These are phyloP conservation scores for Eumeta japonica DNA, from an alignment of 1,140 invertebrate genomes.

Conservation along the genomic window DNA sequence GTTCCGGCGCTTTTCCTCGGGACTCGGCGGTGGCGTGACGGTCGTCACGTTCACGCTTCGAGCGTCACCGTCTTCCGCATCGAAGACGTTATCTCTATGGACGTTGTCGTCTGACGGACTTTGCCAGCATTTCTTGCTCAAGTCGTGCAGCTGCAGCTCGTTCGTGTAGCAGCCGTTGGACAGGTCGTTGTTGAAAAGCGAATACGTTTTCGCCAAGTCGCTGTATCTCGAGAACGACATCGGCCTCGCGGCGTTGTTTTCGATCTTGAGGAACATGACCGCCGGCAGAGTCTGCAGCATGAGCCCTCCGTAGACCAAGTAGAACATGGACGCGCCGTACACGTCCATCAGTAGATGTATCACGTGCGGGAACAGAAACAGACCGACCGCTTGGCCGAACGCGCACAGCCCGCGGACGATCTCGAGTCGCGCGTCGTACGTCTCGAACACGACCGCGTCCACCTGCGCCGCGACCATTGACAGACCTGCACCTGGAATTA, in stretches of 20 bases:
- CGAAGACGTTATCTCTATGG: slow-evolving; percentile 16
- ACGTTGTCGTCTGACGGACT: slow-evolving; percentile 49
- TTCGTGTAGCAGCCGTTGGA: slow-evolving; percentile 27
- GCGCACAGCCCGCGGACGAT: slow-evolving; percentile 34
- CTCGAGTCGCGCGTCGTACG: slow-evolving; percentile 38
- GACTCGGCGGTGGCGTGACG: slow-evolving; percentile 47
- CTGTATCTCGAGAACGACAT: slow-evolving; percentile 33
- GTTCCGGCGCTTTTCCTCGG: slow-evolving; percentile 43
- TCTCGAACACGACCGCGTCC: slow-evolving; percentile 45
- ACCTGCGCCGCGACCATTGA: slow-evolving; percentile 48
- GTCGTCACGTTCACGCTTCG: slow-evolving; percentile 24
- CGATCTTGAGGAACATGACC: slow-evolving; percentile 38
- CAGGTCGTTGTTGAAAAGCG: slow-evolving; percentile 34
- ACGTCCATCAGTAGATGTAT: slow-evolving; percentile 35
- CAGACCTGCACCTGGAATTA: slow-evolving; percentile 43
- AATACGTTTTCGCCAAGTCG: slow-evolving; percentile 40
- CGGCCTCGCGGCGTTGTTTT: slow-evolving; percentile 24
- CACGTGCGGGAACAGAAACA: slow-evolving; percentile 44
- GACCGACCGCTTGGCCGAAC: slow-evolving; percentile 43
- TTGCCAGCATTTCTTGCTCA: slow-evolving; percentile 50
- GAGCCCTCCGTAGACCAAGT: slow-evolving; percentile 36
- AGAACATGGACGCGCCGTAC: slow-evolving; percentile 38
- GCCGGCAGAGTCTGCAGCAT: slow-evolving; percentile 46
- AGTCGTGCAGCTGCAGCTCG: slow-evolving; percentile 43
- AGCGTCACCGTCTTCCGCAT: slow-evolving; percentile 14